Evolutionary conservation across 2,888 invertebrate genomes (phyloP), one percentile per base, ranked within the genome.

Genomic region (Andricus quercusramuli): DNA sequence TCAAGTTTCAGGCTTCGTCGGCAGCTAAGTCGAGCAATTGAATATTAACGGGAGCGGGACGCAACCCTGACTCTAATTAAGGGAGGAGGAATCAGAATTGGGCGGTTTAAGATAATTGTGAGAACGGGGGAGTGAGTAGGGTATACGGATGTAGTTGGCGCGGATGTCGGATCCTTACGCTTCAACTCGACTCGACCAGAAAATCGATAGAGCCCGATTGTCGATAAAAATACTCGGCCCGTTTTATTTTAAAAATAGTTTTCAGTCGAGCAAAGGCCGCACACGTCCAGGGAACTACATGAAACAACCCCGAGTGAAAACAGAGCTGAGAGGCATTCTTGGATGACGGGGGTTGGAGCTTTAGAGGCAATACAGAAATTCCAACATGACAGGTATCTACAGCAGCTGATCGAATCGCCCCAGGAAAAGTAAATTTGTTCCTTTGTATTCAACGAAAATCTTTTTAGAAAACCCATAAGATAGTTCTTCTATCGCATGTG

Each of bases 141-240:
- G n/a, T n/a, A 62, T 56, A 51, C 41, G 66, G 68, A 68, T 44
- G n/a, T 68, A 77, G 51, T 62, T 70, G 22, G 68, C 77, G 78
- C 62, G 79, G 80, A 79, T 79, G 77, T 79, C 76, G 70, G 82
- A 79, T 85, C 81, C 87, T 87, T 85, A 84, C 84, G 83, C 84
- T 82, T 87, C 85, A 47, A 47, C 47, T 88, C 85, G 80, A 80
- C 76, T 85, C 83, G 85, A 80, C 78, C 76, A 79, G 81, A 83
- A 79, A 88, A 88, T 85, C 86, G 87, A 89, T 89, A 83, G 82
- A 86, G 84, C 85, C 64, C 82, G 85, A 85, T 88, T 84, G 83
- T n/a, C 83, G 85, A 86, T 88, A 86, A 87, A 88, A 87, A 86
- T 85, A 83, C 82, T 74, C 76, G 76, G 51, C 78, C 56, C 77